Evolutionary conservation across 2,113 vertebrate species (phyloP).

Genomic region (Micromys minutus): DNA sequence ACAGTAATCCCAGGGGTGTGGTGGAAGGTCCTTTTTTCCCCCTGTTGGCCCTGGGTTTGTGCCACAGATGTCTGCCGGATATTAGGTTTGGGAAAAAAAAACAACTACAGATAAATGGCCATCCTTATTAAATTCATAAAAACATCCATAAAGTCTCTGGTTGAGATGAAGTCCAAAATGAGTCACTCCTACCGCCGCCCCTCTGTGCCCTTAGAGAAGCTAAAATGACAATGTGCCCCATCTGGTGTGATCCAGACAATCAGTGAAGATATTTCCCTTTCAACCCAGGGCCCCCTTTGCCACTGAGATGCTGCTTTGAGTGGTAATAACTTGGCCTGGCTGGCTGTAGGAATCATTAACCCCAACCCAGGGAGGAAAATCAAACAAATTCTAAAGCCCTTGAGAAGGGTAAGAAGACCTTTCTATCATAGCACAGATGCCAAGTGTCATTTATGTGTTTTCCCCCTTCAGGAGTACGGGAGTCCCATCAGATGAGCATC

Average conservation of each 20-base stretch:
- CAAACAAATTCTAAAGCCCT: neutral
- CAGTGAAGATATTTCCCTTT: neutral
- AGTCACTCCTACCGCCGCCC: neutral
- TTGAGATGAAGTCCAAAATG: conserved; percentile 52
- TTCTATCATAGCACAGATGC: neutral
- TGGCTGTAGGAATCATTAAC: neutral
- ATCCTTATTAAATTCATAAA: conserved; percentile 57
- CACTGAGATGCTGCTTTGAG: neutral
- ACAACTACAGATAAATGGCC: conserved; percentile 49
- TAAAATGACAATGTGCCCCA: neutral
- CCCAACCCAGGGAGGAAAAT: neutral
- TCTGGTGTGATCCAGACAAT: neutral
- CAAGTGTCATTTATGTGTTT: conserved; percentile 57
- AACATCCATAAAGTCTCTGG: neutral
- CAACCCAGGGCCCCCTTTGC: neutral
- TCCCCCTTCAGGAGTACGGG: conserved; percentile 89
- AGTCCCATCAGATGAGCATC: conserved; percentile 91
- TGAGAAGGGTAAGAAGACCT: neutral
- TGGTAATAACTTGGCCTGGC: neutral
- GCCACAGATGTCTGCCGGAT: conserved; percentile 52
- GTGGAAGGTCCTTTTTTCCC: neutral
- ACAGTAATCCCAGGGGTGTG: neutral
- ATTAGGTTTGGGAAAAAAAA: neutral
- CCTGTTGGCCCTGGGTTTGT: neutral
- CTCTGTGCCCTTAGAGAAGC: neutral